Percentiles rank a stretch among this genome's conserved stretches.
phyloP scores from a whole-genome alignment of 2,113 vertebrate species.

The Hippocampus comes region DNA sequence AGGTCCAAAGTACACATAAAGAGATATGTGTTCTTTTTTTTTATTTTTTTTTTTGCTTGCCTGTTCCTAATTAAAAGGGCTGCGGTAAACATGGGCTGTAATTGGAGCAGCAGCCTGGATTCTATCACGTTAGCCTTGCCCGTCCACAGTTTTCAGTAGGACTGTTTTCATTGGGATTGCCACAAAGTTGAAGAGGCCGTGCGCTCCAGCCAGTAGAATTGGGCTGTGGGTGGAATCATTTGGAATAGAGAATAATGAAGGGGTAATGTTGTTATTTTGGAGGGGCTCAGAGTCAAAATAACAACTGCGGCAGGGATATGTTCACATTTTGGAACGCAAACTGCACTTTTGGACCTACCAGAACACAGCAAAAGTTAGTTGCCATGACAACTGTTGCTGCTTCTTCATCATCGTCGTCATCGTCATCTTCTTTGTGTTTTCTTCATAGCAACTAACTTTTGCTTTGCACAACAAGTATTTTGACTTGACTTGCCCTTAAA shows the following conservation, averaged over 20 bases:
- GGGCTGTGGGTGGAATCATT: conserved; percentile 63
- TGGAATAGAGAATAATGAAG: conserved; percentile 59
- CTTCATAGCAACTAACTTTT: too few species aligned
- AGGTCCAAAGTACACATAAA: conserved; percentile 43
- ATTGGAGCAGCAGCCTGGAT: conserved; percentile 51
- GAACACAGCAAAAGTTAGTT: too few species aligned
- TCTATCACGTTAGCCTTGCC: conserved; percentile 50
- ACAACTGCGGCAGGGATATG: conserved; percentile 40
- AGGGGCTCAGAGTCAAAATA: conserved; percentile 34
- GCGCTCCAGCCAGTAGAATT: conserved; percentile 46
- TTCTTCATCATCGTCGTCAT: too few species aligned
- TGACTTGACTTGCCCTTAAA: too few species aligned
- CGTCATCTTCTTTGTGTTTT: too few species aligned
- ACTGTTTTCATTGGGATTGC: conserved; percentile 66
- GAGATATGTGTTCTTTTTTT: conserved; percentile 45
- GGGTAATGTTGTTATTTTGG: conserved; percentile 58
- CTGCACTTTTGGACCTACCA: conserved; percentile 29
- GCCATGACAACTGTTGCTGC: too few species aligned
- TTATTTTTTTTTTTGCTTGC: conserved; percentile 5
- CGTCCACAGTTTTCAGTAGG: conserved; percentile 55
- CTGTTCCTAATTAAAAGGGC: conserved; percentile 58
- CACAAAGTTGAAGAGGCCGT: conserved; percentile 51
- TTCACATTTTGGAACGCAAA: conserved; percentile 51
- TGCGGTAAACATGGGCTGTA: conserved; percentile 51
- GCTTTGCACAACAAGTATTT: too few species aligned